Evolutionary conservation across 2,113 vertebrate species (phyloP).

Genomic region (Tragelaphus scriptus): DNA sequence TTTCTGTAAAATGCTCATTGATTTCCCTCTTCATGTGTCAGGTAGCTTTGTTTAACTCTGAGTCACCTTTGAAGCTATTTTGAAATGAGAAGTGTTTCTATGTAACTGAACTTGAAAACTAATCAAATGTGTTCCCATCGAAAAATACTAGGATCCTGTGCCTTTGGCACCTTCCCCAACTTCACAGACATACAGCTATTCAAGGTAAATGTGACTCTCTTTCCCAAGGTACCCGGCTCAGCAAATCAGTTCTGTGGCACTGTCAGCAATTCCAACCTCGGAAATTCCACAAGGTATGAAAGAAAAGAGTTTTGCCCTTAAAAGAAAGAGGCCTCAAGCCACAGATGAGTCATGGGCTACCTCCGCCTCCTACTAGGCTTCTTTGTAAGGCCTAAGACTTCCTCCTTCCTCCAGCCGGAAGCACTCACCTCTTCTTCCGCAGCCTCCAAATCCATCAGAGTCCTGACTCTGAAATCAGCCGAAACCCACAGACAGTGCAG

Average conservation of each 20-base stretch:
- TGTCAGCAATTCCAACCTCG: neutral
- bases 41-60: neutral
- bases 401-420: neutral
- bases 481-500: neutral
- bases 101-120: neutral
- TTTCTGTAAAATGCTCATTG: neutral
- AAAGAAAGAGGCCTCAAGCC: neutral
- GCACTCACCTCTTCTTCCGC: neutral
- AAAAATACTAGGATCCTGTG: rapidly evolving
- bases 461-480: neutral
- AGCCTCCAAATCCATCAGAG: neutral
- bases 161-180: neutral
- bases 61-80: neutral
- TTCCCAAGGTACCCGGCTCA: neutral
- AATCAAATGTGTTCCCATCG: too few relatives aligned
- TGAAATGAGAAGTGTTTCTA: neutral
- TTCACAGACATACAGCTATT: neutral
- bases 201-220: neutral
- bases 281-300: conserved; percentile 37
- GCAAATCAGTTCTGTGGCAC: neutral
- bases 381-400: neutral
- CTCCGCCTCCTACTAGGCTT: neutral
- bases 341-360: conserved; percentile 14
- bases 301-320: neutral
- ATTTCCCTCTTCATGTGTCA: neutral